Percentiles rank a stretch among this genome's conserved stretches.
phyloP scores from a whole-genome alignment of 2,797 vertebrate genomes.

The Anguilla marmorata region DNA sequence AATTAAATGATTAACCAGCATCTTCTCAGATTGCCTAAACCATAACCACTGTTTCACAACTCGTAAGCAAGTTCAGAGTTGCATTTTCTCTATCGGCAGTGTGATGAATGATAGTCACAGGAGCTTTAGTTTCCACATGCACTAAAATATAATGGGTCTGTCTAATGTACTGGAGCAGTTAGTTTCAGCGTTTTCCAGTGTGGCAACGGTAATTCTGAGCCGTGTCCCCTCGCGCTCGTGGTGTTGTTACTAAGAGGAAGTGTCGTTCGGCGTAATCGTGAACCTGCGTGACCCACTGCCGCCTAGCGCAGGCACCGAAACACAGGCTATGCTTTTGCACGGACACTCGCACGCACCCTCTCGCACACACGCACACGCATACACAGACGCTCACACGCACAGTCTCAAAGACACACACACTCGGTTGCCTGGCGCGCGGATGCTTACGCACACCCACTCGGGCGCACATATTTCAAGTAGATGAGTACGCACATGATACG shows the following conservation, averaged over 20 bases:
- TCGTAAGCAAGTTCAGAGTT: neutral
- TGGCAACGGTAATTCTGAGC: constrained; percentile 8
- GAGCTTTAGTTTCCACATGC: constrained; percentile 39
- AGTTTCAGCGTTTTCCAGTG: constrained; percentile 23
- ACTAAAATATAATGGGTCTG: constrained; percentile 28
- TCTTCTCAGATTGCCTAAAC: neutral
- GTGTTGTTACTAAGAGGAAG: constrained; percentile 54
- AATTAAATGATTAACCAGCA: constrained; percentile 41
- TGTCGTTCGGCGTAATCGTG: constrained; percentile 57
- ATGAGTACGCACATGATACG: constrained; percentile 41
- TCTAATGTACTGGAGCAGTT: neutral
- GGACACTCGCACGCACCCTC: constrained; percentile 20
- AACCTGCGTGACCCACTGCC: constrained; percentile 71
- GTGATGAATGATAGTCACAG: neutral
- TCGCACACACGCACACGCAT: constrained; percentile 40
- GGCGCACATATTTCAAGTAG: constrained; percentile 34
- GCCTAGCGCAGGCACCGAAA: constrained; percentile 67
- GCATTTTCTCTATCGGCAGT: neutral
- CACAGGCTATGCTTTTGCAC: constrained; percentile 48
- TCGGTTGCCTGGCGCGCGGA: constrained; percentile 54
- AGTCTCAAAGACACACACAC: constrained; percentile 57
- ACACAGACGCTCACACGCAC: constrained; percentile 63
- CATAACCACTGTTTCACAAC: constrained; percentile 8
- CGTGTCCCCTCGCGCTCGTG: constrained; percentile 32
- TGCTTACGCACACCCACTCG: constrained; percentile 54